Evolutionary conservation across 64 coral and sea anemone species (phyloP).

Genomic region (Actinia equina): DNA sequence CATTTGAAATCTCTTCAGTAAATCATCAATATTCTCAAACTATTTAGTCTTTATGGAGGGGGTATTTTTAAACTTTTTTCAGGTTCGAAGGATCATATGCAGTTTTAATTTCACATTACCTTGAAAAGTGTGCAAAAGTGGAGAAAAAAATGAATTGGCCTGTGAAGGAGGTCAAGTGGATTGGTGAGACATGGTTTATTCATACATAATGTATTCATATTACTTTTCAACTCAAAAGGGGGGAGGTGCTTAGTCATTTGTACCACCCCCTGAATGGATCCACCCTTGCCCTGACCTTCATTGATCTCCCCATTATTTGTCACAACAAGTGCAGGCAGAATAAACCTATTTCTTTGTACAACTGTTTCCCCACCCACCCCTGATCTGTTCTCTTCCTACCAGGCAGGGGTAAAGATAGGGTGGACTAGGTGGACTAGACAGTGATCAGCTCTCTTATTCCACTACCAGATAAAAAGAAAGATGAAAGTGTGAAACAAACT

Average conservation of each 20-base stretch:
- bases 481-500: background rate
- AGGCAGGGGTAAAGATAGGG: background rate
- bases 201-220: no score
- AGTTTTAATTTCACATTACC: constrained; percentile 33
- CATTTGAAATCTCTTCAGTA: no score
- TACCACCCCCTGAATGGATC: no score
- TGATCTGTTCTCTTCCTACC: no score
- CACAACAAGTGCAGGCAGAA: no score
- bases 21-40: background rate
- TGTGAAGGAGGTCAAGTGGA: constrained; percentile 53
- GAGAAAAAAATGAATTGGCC: constrained; percentile 48
- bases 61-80: background rate
- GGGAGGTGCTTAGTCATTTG: no score
- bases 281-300: no score
- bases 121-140: constrained; percentile 48
- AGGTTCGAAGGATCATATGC: constrained; percentile 55
- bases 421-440: background rate
- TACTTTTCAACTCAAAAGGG: no score
- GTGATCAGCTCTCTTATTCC: background rate
- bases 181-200: background rate
- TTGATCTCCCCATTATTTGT: no score
- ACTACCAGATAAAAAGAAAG: background rate
- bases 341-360: no score
- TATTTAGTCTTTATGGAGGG: background rate
- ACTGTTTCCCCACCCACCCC: no score